Evolutionary conservation across 1,140 invertebrate species (phyloP).

Genomic region (Drosophila equinoxialis): DNA sequence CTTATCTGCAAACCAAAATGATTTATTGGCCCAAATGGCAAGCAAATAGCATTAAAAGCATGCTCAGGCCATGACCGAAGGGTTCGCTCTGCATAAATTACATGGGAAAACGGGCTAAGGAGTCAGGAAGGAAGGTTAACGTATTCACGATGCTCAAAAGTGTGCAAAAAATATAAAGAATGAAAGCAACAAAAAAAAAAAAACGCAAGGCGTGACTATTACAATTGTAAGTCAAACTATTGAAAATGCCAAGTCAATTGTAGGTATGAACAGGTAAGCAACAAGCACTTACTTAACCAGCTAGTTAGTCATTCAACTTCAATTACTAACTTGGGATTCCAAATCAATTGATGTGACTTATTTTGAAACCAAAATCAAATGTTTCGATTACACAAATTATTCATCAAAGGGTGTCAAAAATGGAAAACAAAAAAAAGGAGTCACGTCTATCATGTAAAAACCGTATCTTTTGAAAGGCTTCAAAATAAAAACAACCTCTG

Average conservation of each 20-base stretch:
- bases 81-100: slow-evolving; percentile 74
- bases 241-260: background rate
- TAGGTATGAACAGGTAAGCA: background rate
- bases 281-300: background rate
- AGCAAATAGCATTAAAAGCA: slow-evolving; percentile 78
- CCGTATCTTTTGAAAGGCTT: background rate
- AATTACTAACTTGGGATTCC: too few relatives aligned
- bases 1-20: slow-evolving; percentile 75
- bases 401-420: background rate
- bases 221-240: slow-evolving; percentile 9
- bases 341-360: too few relatives aligned
- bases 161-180: slow-evolving; percentile 1
- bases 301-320: too few relatives aligned
- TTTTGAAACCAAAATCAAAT: too few relatives aligned
- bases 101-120: slow-evolving; percentile 1
- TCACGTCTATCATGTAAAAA: background rate
- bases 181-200: slow-evolving; percentile 39
- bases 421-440: background rate
- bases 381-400: background rate
- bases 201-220: background rate
- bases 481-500: background rate
- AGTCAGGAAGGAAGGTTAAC: slow-evolving; percentile 19
- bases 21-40: slow-evolving; percentile 80
- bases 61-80: slow-evolving; percentile 62
- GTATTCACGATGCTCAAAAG: too few relatives aligned